Evolutionary conservation across 2,113 vertebrate genomes (phyloP).

Genomic region (Bujurquina vittata): DNA sequence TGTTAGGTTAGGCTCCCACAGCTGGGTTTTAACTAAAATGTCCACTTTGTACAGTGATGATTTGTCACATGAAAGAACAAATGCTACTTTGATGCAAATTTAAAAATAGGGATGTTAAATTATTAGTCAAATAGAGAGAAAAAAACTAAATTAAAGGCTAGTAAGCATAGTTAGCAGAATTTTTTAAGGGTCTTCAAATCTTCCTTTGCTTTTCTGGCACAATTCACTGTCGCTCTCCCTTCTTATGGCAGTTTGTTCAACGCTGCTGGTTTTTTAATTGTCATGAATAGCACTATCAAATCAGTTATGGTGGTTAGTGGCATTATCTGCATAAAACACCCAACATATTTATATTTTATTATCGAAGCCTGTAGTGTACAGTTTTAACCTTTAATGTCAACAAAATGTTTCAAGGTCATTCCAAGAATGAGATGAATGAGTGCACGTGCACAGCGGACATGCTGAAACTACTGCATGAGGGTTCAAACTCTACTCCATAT

Average conservation of each 20-base stretch:
- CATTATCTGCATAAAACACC: neutral
- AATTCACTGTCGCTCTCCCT: neutral
- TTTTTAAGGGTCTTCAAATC: neutral
- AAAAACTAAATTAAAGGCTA: neutral
- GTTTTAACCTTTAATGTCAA: neutral
- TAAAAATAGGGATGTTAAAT: neutral
- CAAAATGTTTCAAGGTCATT: neutral
- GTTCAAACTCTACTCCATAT: neutral
- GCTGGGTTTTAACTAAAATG: neutral
- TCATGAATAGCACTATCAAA: neutral
- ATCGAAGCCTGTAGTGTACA: neutral
- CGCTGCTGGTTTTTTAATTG: neutral
- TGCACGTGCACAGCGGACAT: neutral
- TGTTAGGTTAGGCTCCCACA: no score
- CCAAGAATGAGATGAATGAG: neutral
- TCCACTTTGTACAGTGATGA: neutral
- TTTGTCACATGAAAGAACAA: neutral
- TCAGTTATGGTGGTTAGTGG: neutral
- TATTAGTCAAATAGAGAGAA: neutral
- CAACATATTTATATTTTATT: neutral
- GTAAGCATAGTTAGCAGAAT: neutral
- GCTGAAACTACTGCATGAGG: slow-evolving; percentile 1
- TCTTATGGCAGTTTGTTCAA: neutral
- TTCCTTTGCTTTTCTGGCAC: neutral
- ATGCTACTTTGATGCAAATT: neutral